Evolutionary conservation across 2,113 vertebrate genomes (phyloP).

Genomic region (Todiramphus saurophagus): DNA sequence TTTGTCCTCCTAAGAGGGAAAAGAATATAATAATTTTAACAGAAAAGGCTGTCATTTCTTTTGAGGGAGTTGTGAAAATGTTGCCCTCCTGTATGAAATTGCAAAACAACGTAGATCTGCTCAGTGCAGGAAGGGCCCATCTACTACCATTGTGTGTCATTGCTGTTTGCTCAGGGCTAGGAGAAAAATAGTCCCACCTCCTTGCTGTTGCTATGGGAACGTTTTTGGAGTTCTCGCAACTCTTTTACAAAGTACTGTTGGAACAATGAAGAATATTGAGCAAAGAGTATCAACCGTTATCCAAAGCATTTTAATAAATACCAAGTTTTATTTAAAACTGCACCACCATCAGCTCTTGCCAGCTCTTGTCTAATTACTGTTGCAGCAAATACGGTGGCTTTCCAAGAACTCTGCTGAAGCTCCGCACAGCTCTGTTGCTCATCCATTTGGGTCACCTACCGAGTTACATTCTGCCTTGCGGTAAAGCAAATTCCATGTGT

Average conservation of each 20-base stretch:
- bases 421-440: constrained; percentile 39
- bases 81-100: neutral
- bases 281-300: neutral
- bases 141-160: neutral
- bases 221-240: constrained; percentile 11
- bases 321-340: constrained; percentile 18
- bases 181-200: constrained; percentile 8
- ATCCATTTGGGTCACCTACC: constrained; percentile 33
- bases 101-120: neutral
- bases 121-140: rapidly evolving
- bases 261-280: constrained; percentile 45
- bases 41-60: neutral
- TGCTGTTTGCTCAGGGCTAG: neutral
- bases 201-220: constrained; percentile 62
- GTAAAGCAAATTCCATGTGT: constrained; percentile 8
- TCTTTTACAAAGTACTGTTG: neutral
- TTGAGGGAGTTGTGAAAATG: neutral
- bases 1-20: neutral
- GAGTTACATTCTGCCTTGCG: neutral
- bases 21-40: neutral
- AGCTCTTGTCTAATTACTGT: constrained; percentile 1
- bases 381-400: neutral
- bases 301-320: constrained; percentile 34
- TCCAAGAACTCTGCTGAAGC: constrained; percentile 32
- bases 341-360: neutral